These are phyloP conservation scores for Trichonephila inaurata DNA, from an alignment of 1,140 invertebrate species.

Conservation along the genomic window DNA sequence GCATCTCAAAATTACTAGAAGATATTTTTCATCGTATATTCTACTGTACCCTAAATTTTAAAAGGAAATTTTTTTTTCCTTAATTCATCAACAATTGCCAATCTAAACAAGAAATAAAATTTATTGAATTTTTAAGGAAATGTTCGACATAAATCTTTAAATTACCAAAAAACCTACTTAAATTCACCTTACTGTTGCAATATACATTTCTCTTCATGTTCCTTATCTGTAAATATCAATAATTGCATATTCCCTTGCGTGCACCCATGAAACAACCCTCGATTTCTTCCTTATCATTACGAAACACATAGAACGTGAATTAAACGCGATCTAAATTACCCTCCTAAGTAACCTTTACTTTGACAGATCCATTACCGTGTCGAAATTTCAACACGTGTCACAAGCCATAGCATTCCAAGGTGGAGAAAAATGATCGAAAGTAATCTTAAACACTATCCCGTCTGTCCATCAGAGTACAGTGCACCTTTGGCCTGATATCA, in stretches of 20 bases:
- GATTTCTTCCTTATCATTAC: background rate
- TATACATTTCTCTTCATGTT: background rate
- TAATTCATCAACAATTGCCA: too few species aligned
- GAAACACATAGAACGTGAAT: background rate
- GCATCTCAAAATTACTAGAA: too few species aligned
- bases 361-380: background rate
- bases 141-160: background rate
- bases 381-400: constrained; percentile 51
- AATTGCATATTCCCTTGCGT: background rate
- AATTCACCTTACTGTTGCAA: background rate
- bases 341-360: background rate
- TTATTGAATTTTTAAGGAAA: background rate
- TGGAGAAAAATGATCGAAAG: constrained; percentile 37
- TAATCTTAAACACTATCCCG: background rate
- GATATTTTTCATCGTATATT: too few species aligned
- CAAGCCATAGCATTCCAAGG: background rate
- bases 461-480: constrained; percentile 6
- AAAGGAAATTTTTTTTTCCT: too few species aligned
- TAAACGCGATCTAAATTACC: background rate
- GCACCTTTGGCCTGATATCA: constrained; percentile 37
- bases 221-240: background rate
- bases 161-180: background rate
- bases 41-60: too few species aligned
- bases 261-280: background rate
- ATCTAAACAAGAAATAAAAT: too few species aligned